phyloP scores from a whole-genome alignment of 2,113 vertebrate species.

The Oncorhynchus clarkii region DNA sequence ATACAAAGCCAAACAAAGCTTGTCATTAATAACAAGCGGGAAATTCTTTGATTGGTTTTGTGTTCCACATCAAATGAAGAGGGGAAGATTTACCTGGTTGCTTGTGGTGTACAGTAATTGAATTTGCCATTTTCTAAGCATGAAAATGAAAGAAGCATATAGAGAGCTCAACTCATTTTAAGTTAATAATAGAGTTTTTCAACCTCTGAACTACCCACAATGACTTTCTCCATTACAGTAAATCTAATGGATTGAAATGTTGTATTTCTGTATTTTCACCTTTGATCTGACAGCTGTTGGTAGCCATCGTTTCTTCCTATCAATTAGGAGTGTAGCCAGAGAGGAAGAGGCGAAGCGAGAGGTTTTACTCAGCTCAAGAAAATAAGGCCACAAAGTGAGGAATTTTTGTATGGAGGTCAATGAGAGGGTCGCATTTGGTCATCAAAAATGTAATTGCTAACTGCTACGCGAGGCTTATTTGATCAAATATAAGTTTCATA shows the following conservation, averaged over 20 bases:
- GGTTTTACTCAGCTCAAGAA: too few relatives aligned
- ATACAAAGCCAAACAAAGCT: background rate
- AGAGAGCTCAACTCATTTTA: background rate
- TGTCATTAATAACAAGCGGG: constrained; percentile 18
- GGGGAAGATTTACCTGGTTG: background rate
- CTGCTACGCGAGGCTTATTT: too few relatives aligned
- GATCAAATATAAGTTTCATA: too few relatives aligned
- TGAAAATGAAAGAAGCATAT: background rate
- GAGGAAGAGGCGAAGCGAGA: too few relatives aligned
- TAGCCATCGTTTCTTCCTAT: constrained; percentile 6
- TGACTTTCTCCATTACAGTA: background rate
- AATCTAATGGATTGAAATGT: background rate
- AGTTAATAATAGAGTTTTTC: constrained; percentile 1
- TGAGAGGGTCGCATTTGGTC: too few relatives aligned
- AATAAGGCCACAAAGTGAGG: too few relatives aligned
- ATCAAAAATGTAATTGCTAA: too few relatives aligned
- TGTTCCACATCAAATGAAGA: background rate
- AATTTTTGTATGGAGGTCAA: too few relatives aligned
- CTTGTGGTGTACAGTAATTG: background rate
- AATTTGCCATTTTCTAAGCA: background rate
- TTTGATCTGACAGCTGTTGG: constrained; percentile 17
- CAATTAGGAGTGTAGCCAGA: constrained; percentile 5
- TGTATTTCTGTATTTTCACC: background rate
- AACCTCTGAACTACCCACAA: constrained; percentile 3
- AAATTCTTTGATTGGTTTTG: constrained; percentile 19